phyloP scores from a whole-genome alignment of 2,797 vertebrate genomes.

The Adelosebastes latens region DNA sequence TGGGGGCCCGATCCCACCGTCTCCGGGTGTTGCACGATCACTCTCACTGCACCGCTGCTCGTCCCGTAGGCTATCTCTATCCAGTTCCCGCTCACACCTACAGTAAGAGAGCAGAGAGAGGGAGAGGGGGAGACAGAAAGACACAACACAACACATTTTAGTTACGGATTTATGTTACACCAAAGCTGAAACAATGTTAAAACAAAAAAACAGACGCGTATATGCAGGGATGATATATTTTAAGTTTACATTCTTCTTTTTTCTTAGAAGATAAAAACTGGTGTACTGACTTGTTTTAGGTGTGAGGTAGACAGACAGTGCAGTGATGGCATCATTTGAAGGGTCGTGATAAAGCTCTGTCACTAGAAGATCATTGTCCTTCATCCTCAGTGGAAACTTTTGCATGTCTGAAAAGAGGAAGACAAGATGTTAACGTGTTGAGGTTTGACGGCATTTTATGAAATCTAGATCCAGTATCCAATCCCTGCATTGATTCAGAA shows the following conservation, averaged over 20 bases:
- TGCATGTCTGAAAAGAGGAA: conserved; percentile 90
- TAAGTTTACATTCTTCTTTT: neutral
- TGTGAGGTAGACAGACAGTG: conserved; percentile 96
- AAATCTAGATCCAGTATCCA: neutral
- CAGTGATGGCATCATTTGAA: conserved; percentile 97
- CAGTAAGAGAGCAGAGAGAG: neutral
- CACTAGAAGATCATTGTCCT: conserved; percentile 96
- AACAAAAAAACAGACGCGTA: neutral
- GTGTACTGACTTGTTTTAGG: conserved; percentile 95
- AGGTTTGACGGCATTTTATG: neutral
- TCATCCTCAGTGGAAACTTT: conserved; percentile 97
- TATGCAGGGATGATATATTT: neutral
- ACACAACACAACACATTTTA: neutral
- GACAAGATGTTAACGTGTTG: neutral
- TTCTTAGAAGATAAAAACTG: neutral
- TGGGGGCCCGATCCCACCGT: conserved; percentile 96
- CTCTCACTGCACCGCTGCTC: conserved; percentile 94
- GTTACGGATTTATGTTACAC: neutral
- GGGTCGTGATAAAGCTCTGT: conserved; percentile 97
- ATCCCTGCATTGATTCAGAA: neutral
- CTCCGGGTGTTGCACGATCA: conserved; percentile 97
- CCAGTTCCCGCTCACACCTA: conserved; percentile 98
- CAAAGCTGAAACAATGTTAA: neutral
- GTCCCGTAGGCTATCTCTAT: conserved; percentile 98
- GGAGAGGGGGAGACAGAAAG: neutral